Evolutionary conservation across 2,888 invertebrate species (phyloP).

Genomic region (Lasioglossum lativentre): DNA sequence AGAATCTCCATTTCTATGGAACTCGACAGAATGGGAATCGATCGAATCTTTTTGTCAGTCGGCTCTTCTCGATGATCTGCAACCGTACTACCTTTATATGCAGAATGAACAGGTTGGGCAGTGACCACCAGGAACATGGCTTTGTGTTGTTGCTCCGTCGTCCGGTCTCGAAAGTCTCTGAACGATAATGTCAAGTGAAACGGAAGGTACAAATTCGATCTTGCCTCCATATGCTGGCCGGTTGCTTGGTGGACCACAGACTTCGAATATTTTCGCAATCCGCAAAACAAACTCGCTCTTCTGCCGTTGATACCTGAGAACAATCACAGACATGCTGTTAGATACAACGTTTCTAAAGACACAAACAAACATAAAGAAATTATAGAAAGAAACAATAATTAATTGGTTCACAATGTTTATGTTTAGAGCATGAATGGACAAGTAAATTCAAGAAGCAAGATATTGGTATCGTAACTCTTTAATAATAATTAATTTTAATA

Average conservation of each 20-base stretch:
- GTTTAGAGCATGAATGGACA: not conserved
- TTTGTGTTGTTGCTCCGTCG: conserved; percentile 84
- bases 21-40: not conserved
- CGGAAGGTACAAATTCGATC: conserved; percentile 88
- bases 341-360: not conserved
- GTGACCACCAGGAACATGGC: conserved; percentile 86
- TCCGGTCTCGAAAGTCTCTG: conserved; percentile 86
- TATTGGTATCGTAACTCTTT: not conserved
- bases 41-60: conserved; percentile 55
- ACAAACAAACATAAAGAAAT: not conserved
- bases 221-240: conserved; percentile 84
- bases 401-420: not conserved
- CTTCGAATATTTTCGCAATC: conserved; percentile 88
- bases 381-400: too few relatives aligned
- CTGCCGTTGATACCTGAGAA: conserved; percentile 62
- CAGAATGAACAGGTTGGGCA: conserved; percentile 90
- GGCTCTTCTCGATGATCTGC: conserved; percentile 41
- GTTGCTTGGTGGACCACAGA: conserved; percentile 29
- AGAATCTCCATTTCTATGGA: not conserved
- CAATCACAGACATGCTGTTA: not conserved
- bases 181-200: conserved; percentile 90
- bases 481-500: too few relatives aligned
- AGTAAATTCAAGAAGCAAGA: not conserved
- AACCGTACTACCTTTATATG: conserved; percentile 89
- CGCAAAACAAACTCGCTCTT: conserved; percentile 86